These are phyloP conservation scores for Drymonia ruficornis DNA, from an alignment of 2,888 invertebrate species.

Conservation along the genomic window DNA sequence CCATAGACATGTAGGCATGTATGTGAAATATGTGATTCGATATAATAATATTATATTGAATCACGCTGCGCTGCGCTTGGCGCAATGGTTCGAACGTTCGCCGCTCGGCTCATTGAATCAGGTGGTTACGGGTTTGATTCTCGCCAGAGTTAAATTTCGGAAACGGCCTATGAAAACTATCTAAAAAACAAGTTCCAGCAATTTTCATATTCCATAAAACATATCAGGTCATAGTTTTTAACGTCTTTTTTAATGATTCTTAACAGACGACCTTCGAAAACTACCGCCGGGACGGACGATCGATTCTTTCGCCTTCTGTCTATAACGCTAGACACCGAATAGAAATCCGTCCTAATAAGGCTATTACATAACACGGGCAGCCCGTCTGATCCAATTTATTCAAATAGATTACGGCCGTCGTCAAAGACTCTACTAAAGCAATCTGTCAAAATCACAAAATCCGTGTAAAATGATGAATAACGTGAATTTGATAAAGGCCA, in stretches of 20 bases:
- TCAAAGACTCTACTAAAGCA: slow-evolving; percentile 17
- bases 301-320: neutral
- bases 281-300: neutral
- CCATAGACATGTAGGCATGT: neutral
- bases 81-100: too few relatives aligned
- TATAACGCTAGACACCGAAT: slow-evolving; percentile 1
- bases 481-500: neutral
- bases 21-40: too few relatives aligned
- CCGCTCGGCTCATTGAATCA: too few relatives aligned
- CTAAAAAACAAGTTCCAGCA: too few relatives aligned
- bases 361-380: slow-evolving; percentile 20
- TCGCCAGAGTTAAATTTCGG: too few relatives aligned
- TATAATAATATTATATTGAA: too few relatives aligned
- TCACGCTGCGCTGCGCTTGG: too few relatives aligned
- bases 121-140: too few relatives aligned
- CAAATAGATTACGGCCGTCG: slow-evolving; percentile 24
- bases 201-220: too few relatives aligned
- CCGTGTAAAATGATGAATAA: slow-evolving; percentile 3
- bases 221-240: too few relatives aligned
- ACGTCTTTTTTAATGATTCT: neutral
- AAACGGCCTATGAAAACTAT: too few relatives aligned
- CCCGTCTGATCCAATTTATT: slow-evolving; percentile 29
- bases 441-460: slow-evolving; percentile 19
- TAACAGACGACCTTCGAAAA: neutral
- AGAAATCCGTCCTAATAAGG: slow-evolving; percentile 26